Percentiles rank a stretch among this genome's conserved stretches.
Conservation (phyloP, 2,888 invertebrate species). For the Nebria salina region DNA sequence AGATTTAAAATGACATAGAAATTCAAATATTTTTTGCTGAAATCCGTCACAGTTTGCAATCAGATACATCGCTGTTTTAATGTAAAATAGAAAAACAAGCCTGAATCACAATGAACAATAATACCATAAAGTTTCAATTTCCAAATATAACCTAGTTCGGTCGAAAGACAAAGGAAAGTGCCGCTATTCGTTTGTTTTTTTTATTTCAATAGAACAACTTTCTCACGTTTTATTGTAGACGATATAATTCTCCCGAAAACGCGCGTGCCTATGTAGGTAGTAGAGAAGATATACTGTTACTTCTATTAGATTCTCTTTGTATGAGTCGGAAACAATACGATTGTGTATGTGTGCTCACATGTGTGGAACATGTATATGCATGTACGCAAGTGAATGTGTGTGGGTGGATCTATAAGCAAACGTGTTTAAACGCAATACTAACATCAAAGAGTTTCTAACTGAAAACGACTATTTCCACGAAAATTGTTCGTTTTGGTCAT, state of each 20-base stretch:
- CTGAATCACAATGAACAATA: neutral
- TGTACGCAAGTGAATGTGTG: neutral
- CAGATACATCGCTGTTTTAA: too few relatives aligned
- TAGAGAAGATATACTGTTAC: neutral
- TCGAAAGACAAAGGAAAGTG: neutral
- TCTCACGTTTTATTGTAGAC: neutral
- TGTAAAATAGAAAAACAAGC: too few relatives aligned
- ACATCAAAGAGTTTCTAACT: neutral
- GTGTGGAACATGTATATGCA: neutral
- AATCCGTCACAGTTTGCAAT: too few relatives aligned
- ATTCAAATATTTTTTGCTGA: too few relatives aligned
- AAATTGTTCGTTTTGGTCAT: neutral
- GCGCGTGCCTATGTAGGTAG: neutral
- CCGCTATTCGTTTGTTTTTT: constrained; percentile 13
- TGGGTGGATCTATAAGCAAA: neutral
- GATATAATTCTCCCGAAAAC: neutral
- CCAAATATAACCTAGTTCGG: constrained; percentile 36
- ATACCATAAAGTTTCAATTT: constrained; percentile 15
- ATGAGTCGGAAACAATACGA: neutral
- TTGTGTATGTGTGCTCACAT: neutral
- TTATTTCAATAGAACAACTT: constrained; percentile 19
- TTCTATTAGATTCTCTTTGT: neutral
- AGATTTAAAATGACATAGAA: too few relatives aligned
- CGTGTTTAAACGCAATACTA: neutral
- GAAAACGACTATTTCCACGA: neutral